Evolutionary conservation across 2,113 vertebrate species (phyloP).

Genomic region (Urocolius indicus): DNA sequence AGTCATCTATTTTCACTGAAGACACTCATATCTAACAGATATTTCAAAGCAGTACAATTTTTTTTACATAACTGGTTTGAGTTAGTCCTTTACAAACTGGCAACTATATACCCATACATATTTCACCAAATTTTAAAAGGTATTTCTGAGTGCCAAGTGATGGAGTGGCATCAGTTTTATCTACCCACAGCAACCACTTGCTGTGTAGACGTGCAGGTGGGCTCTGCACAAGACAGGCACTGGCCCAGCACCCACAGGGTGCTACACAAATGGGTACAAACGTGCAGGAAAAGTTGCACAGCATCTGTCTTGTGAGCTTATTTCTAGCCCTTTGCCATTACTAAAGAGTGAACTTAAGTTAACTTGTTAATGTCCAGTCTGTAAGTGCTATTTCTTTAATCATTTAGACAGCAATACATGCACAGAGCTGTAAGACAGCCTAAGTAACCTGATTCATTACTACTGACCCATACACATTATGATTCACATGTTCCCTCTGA

Average conservation of each 20-base stretch:
- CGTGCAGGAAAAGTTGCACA: fast-evolving
- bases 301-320: not conserved
- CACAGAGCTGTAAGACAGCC: not conserved
- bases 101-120: not conserved
- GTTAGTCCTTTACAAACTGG: not conserved
- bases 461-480: not conserved
- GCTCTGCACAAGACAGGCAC: not conserved
- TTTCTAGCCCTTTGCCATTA: not conserved
- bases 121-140: not conserved
- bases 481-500: not conserved
- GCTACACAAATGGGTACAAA: not conserved
- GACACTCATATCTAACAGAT: not conserved
- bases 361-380: not conserved
- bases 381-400: not conserved
- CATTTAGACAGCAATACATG: not conserved
- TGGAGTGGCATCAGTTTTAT: not conserved
- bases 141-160: not conserved
- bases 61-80: not conserved
- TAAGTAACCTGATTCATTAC: not conserved
- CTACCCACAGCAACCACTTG: not conserved
- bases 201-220: not conserved
- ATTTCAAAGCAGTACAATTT: not conserved
- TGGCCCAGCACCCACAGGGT: not conserved
- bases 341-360: not conserved
- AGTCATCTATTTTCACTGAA: not conserved